Evolutionary conservation across 1,140 invertebrate genomes (phyloP).

Genomic region (Drosophila sulfurigaster): DNA sequence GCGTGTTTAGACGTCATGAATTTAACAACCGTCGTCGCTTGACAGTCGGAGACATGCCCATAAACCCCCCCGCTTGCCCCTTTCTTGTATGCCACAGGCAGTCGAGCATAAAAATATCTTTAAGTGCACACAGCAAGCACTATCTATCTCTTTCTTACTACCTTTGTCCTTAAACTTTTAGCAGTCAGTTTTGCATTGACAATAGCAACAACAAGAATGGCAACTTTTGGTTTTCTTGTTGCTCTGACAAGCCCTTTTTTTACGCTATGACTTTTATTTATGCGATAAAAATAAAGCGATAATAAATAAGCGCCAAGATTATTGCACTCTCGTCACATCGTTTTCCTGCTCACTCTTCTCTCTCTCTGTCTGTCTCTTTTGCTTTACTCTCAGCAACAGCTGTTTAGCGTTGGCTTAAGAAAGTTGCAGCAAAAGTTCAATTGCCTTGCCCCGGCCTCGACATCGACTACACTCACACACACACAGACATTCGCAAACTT

Average conservation of each 20-base stretch:
- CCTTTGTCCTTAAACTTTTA: conserved; percentile 73
- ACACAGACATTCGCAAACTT: neutral
- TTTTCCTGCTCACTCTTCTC: conserved; percentile 4
- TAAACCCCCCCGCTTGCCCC: conserved; percentile 36
- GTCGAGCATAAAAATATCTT: conserved; percentile 46
- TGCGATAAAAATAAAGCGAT: conserved; percentile 82
- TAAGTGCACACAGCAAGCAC: conserved; percentile 35
- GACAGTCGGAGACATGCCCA: conserved; percentile 46
- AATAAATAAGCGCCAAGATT: conserved; percentile 76
- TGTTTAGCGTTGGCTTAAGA: conserved; percentile 70
- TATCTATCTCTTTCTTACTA: conserved; percentile 16
- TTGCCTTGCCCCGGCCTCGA: conserved; percentile 58
- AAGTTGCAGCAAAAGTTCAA: conserved; percentile 77
- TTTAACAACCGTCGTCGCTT: conserved; percentile 51
- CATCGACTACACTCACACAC: conserved; percentile 18
- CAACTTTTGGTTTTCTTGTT: conserved; percentile 24
- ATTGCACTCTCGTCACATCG: conserved; percentile 62
- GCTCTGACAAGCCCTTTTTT: conserved; percentile 76
- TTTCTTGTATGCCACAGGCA: neutral
- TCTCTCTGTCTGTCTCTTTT: neutral
- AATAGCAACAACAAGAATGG: conserved; percentile 3
- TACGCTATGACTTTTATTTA: conserved; percentile 72
- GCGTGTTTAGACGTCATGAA: conserved; percentile 74
- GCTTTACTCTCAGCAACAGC: conserved; percentile 54
- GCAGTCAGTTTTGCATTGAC: conserved; percentile 27